Percentiles rank a stretch among this genome's conserved stretches.
Conservation (phyloP, 2,888 invertebrate species). For the Cylindroiulus punctatus region DNA sequence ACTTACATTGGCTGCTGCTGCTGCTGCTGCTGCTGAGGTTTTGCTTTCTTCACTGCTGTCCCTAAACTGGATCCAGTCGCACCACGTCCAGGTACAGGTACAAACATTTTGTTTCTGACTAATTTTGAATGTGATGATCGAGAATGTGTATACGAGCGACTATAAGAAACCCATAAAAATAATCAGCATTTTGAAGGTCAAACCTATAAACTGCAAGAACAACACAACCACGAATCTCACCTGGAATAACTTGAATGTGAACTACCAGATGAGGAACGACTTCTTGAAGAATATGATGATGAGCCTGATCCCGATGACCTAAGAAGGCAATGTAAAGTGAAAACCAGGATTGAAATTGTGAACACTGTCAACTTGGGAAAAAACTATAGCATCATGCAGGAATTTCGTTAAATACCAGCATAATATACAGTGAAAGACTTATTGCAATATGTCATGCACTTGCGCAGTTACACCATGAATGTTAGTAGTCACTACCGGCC, state of each 20-base stretch:
- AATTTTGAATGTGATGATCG: constrained; percentile 42
- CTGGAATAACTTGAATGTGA: constrained; percentile 58
- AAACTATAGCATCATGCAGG: no score
- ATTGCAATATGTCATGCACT: no score
- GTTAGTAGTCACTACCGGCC: no score
- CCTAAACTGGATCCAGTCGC: background rate
- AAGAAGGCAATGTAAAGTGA: background rate
- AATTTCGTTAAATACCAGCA: no score
- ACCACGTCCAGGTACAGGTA: background rate
- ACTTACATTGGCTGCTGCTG: constrained; percentile 26
- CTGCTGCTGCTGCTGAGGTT: background rate
- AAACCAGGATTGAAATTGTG: no score
- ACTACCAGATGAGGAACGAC: constrained; percentile 58
- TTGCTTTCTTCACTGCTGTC: background rate
- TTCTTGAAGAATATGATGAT: constrained; percentile 58
- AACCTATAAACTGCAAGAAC: background rate
- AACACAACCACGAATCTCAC: constrained; percentile 10
- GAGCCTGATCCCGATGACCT: constrained; percentile 57
- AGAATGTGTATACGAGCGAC: constrained; percentile 52
- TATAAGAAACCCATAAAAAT: background rate
- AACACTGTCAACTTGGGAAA: no score
- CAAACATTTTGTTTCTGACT: background rate
- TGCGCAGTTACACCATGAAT: no score
- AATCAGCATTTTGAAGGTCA: no score
- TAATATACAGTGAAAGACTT: no score